These are phyloP conservation scores for Syngnathus rostellatus DNA, from an alignment of 2,797 vertebrate species.

Conservation along the genomic window DNA sequence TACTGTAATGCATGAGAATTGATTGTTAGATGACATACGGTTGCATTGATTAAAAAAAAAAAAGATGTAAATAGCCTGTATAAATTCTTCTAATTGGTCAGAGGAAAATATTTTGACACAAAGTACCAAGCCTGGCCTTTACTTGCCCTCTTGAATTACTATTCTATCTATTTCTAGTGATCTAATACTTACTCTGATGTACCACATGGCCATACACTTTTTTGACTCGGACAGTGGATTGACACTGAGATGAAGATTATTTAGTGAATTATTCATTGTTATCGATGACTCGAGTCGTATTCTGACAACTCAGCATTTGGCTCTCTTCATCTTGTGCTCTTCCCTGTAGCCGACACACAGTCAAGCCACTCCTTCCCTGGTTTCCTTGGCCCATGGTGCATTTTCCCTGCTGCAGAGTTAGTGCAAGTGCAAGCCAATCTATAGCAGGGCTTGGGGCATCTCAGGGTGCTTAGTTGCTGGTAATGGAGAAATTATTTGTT, in stretches of 20 bases:
- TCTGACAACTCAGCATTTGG: slow-evolving; percentile 16
- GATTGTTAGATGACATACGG: background rate
- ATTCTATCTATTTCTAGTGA: background rate
- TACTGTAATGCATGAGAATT: background rate
- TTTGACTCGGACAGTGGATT: background rate
- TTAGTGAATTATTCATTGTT: slow-evolving; percentile 27
- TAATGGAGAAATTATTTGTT: slow-evolving; percentile 58
- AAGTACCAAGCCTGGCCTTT: background rate
- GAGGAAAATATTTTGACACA: background rate
- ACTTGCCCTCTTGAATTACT: background rate
- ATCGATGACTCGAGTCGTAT: slow-evolving; percentile 23
- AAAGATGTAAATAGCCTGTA: background rate
- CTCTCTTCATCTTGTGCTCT: slow-evolving; percentile 14
- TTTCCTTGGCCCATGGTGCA: slow-evolving; percentile 11
- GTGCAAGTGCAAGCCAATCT: slow-evolving; percentile 35
- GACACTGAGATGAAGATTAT: background rate
- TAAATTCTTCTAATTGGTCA: background rate
- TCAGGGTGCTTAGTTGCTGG: slow-evolving; percentile 41
- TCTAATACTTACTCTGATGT: too few species aligned
- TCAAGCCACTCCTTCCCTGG: background rate
- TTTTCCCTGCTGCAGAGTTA: slow-evolving; percentile 21
- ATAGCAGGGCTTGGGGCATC: slow-evolving; percentile 37
- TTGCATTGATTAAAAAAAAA: background rate
- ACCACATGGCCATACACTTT: background rate
- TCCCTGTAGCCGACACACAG: background rate